phyloP scores from a whole-genome alignment of 2,797 vertebrate genomes.

The Anguilla megastoma region DNA sequence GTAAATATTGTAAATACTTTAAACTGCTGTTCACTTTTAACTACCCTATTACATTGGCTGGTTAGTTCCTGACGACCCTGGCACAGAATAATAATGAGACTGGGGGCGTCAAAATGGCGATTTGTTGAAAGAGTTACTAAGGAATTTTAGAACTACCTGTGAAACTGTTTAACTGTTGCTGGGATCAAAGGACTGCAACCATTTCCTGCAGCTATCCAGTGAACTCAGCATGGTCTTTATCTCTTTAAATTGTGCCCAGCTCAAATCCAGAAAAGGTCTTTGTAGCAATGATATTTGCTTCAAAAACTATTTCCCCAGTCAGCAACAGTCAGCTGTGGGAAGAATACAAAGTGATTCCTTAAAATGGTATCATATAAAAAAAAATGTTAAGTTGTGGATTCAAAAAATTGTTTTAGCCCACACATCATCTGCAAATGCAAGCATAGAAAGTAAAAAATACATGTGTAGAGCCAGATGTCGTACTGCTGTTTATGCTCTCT shows the following conservation, averaged over 20 bases:
- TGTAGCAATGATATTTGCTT: background rate
- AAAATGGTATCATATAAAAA: background rate
- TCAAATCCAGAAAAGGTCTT: background rate
- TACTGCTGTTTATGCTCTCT: background rate
- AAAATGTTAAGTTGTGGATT: background rate
- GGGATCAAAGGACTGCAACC: background rate
- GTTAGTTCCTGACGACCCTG: background rate
- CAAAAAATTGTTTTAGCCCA: background rate
- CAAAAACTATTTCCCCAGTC: background rate
- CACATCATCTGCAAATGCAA: background rate
- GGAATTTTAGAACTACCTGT: slow-evolving; percentile 19
- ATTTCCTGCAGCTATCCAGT: background rate
- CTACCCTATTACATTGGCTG: background rate
- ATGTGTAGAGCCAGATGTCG: background rate
- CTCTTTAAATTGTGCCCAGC: background rate
- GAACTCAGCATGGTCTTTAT: background rate
- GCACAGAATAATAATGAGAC: background rate
- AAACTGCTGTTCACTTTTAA: background rate
- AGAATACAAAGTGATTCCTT: background rate
- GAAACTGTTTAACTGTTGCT: slow-evolving; percentile 6
- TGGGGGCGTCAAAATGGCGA: background rate
- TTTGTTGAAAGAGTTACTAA: background rate
- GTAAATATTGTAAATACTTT: background rate
- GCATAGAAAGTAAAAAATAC: background rate
- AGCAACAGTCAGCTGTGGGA: background rate